Evolutionary conservation across 2,113 vertebrate genomes (phyloP).

Genomic region (Tachysurus vachellii): DNA sequence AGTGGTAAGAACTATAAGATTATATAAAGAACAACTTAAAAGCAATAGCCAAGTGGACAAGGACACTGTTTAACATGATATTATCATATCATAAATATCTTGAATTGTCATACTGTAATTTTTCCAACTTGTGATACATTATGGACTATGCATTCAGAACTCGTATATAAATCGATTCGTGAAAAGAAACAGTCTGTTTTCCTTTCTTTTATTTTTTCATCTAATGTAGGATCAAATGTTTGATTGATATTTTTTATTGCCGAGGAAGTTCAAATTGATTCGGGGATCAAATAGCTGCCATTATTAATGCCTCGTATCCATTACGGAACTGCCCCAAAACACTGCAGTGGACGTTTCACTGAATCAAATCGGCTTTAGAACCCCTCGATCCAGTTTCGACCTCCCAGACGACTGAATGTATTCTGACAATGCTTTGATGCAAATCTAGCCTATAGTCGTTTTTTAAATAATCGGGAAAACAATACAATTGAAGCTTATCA

Average conservation of each 20-base stretch:
- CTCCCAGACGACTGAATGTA: constrained; percentile 39
- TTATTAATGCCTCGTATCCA: constrained; percentile 68
- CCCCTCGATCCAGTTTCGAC: constrained; percentile 45
- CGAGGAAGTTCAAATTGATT: constrained; percentile 61
- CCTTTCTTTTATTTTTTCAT: constrained; percentile 25
- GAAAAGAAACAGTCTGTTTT: constrained; percentile 25
- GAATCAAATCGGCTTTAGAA: constrained; percentile 52
- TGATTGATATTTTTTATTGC: constrained; percentile 61
- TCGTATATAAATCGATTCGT: constrained; percentile 27
- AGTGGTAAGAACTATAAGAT: constrained; percentile 5
- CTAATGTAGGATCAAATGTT: constrained; percentile 60
- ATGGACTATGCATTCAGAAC: constrained; percentile 40
- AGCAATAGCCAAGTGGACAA: constrained; percentile 39
- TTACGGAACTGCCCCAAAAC: constrained; percentile 64
- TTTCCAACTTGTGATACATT: constrained; percentile 32
- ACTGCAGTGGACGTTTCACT: constrained; percentile 43
- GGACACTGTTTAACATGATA: constrained; percentile 15
- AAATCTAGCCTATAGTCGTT: neutral
- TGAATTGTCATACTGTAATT: constrained; percentile 19
- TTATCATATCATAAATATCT: neutral
- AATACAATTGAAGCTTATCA: neutral
- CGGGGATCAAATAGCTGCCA: constrained; percentile 60
- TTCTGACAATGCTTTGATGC: constrained; percentile 28
- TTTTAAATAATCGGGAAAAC: constrained; percentile 17
- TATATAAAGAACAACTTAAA: constrained; percentile 27